Base-by-base conservation (phyloP, 1,140 invertebrate genomes). In the Micrasema minimum region DNA sequence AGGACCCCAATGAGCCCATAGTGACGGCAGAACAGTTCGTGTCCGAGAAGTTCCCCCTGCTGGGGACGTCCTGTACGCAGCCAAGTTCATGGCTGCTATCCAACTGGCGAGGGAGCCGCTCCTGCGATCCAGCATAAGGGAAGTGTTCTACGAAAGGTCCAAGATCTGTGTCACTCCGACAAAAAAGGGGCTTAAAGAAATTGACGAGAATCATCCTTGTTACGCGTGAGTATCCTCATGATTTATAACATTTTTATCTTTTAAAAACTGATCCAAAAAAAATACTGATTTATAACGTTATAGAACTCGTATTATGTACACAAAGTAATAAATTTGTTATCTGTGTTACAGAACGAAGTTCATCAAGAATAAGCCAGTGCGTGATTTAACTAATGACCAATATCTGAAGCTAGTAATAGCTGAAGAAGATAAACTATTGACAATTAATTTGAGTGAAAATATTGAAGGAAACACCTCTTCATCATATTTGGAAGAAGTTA, bases 81-180 rank as follows among this genome's bases (percentile, higher is more conserved):
- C 91, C 0, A 93, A 95, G 76, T 94, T 94, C 80, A 97, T 99
- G 91, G 93, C 99, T 0, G 95, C 96, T 0, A 92, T 93, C 73
- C 96, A 99, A 80, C 82, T 99, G 26, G 92, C 96, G 0, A 87
- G 93, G 45, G 96, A 99, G 80, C 97, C 98, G 0, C 80, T 95
- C 20, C 91, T 99, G 0, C 85, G 96, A 0, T 91, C 92, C 77
- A 92, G 91, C 71, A 88, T 98, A 2, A 83, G 98, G 1, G 92
- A 96, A 80, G 90, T 92, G n/a, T 97, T 95, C 80, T 94, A 93
- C 79, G 95, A 99, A 81, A 84, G 95, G 55, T 96, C 96, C 0
- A 93, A 93, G 62, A 80, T 99, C 9, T 87, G 87, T 66, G 89
- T 96, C 0, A 80, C 81, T 1, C 96, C 98, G 1, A 99, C 97